phyloP scores from a whole-genome alignment of 1,140 invertebrate species.

The Whitmania pigra region DNA sequence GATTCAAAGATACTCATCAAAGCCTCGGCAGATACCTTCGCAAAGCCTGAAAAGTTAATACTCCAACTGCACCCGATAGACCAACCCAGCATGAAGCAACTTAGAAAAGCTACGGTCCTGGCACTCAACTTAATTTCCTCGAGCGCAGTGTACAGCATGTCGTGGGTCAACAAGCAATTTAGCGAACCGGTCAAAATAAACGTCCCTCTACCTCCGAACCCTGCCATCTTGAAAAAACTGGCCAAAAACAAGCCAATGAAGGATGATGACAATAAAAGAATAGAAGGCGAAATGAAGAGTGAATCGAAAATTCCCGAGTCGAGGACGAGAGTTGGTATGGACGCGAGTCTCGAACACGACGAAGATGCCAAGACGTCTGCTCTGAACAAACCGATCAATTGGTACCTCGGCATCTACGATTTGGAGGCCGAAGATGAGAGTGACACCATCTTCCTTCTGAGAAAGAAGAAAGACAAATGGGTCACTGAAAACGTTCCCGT shows the following conservation, averaged over 20 bases:
- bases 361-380: not conserved
- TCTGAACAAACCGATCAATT: conserved; percentile 18
- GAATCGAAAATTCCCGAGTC: conserved; percentile 20
- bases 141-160: conserved; percentile 33
- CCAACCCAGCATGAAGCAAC: conserved; percentile 30
- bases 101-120: conserved; percentile 25
- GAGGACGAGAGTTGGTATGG: not conserved
- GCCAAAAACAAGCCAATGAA: conserved; percentile 25
- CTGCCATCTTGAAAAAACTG: conserved; percentile 33
- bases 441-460: not conserved
- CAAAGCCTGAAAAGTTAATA: conserved; percentile 31
- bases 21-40: conserved; percentile 31
- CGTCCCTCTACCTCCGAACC: conserved; percentile 31
- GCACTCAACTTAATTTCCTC: conserved; percentile 33
- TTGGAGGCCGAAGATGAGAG: conserved; percentile 14
- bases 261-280: conserved; percentile 27
- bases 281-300: conserved; percentile 22
- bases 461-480: conserved; percentile 16
- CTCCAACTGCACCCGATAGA: conserved; percentile 39
- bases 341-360: not conserved
- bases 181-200: conserved; percentile 31
- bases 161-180: conserved; percentile 31
- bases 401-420: conserved; percentile 25
- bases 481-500: conserved; percentile 10
- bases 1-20: conserved; percentile 36